Base-by-base conservation (phyloP, 92 coral and sea anemone genomes). In the Paramuricea clavata region DNA sequence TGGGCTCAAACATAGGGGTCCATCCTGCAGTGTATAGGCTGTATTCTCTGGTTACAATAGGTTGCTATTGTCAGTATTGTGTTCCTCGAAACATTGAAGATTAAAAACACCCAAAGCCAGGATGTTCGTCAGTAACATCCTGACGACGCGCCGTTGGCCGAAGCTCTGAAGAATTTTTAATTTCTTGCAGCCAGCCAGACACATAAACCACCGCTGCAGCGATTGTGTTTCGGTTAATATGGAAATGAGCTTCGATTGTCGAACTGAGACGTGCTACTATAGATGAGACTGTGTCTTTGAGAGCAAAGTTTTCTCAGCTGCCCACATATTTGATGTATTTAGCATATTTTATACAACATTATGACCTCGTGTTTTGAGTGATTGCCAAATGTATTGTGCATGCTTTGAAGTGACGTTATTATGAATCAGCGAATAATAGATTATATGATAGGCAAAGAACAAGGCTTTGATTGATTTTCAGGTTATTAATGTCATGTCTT, bases 181-280 rank as follows among this genome's bases (percentile, higher is more conserved):
- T 36, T 36, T 36, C 42, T 36, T 8, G 3, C 42, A 3, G 42
- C 4, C 42, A 36, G 42, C 8, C 8, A n/a, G 4, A 36, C 4
- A 36, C 42, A 36, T 36, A 36, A 36, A 36, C 42, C 42, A 36
- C 42, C 42, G 8, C n/a, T n/a, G 42, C 42, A 36, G 3, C 42
- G 8, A 36, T 36, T 36, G 42, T 36, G 42, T 36, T 36, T 36
- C 8, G 42, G 12, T 47, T 47, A 2, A 47, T 47, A 47, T 47
- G 54, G 32, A 60, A 27, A 8, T 60, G 32, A 9, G 33, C 11
- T 26, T 65, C 21, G 17, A 16, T 65, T 30, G 39, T 31, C 35
- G 72, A 31, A 26, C 35, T 65, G 72, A 54, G 39, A 65, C 22
- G 22, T 33, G 72, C 39, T 65, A n/a, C n/a, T n/a, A n/a, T n/a